A percentile compares a stretch with the other conserved stretches of the same genome.
phyloP scores from a whole-genome alignment of 2,797 vertebrate genomes.

The Pyrocephalus nanus region DNA sequence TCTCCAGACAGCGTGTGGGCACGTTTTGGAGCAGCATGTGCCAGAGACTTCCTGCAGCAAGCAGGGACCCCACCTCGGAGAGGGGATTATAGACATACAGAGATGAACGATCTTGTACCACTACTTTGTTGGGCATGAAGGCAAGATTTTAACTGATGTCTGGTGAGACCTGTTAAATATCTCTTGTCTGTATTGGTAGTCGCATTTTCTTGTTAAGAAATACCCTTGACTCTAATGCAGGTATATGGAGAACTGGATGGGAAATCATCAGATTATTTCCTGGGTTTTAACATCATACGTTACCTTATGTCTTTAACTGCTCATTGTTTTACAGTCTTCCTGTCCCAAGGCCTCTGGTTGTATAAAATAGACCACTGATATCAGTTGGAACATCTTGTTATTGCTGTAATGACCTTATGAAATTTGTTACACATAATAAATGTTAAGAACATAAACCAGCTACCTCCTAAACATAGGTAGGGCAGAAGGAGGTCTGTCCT shows the following conservation, averaged over 20 bases:
- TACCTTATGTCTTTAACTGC: background rate
- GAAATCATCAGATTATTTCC: background rate
- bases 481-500: background rate
- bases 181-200: background rate
- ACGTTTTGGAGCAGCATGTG: fast-evolving
- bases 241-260: background rate
- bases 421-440: background rate
- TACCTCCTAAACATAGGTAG: background rate
- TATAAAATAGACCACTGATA: background rate
- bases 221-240: background rate
- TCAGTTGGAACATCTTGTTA: background rate
- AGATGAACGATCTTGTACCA: background rate
- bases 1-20: fast-evolving
- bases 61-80: background rate
- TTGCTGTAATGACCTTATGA: background rate
- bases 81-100: fast-evolving
- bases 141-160: background rate
- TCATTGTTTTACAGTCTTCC: background rate
- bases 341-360: background rate
- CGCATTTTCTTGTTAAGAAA: background rate
- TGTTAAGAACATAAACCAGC: background rate
- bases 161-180: background rate
- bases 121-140: fast-evolving
- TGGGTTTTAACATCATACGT: background rate
- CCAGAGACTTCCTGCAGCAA: background rate